Evolutionary conservation across 1,140 invertebrate genomes (phyloP).

Genomic region (Holcopasites calliopsidis): DNA sequence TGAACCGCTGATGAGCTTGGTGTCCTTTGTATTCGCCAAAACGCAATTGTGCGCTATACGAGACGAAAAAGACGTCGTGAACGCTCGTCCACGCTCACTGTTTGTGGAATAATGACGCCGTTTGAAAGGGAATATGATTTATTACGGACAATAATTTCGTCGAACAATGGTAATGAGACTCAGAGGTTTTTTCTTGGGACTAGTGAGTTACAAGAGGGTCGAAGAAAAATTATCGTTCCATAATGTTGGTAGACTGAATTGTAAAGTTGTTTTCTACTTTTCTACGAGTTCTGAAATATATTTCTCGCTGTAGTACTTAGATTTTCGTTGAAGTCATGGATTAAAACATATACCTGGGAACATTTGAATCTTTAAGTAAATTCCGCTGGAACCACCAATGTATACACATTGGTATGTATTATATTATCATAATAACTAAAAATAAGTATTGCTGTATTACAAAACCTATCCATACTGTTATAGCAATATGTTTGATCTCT

Average conservation of each 20-base stretch:
- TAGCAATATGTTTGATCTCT: not conserved
- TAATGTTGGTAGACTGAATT: too few relatives aligned
- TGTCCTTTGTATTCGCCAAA: slow-evolving; percentile 16
- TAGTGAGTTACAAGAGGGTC: too few relatives aligned
- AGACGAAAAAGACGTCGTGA: slow-evolving; percentile 1
- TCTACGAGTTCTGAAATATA: too few relatives aligned
- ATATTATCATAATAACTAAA: too few relatives aligned
- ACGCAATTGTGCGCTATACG: not conserved
- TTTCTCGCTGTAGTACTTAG: too few relatives aligned
- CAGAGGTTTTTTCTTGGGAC: too few relatives aligned
- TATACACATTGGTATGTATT: not conserved
- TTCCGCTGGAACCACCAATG: not conserved
- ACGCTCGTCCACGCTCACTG: not conserved
- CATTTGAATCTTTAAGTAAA: too few relatives aligned
- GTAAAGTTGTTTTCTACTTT: not conserved
- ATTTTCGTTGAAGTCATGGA: too few relatives aligned
- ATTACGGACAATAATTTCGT: not conserved
- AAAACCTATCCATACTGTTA: too few relatives aligned
- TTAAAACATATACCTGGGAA: too few relatives aligned
- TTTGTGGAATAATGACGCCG: not conserved
- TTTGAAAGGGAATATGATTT: not conserved
- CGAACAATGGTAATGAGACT: not conserved
- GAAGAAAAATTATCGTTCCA: too few relatives aligned
- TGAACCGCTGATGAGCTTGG: slow-evolving; percentile 23
- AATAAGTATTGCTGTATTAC: too few relatives aligned